Percentiles rank a stretch among this genome's conserved stretches.
phyloP scores from a whole-genome alignment of 2,113 vertebrate genomes.

The Aplodontia rufa region DNA sequence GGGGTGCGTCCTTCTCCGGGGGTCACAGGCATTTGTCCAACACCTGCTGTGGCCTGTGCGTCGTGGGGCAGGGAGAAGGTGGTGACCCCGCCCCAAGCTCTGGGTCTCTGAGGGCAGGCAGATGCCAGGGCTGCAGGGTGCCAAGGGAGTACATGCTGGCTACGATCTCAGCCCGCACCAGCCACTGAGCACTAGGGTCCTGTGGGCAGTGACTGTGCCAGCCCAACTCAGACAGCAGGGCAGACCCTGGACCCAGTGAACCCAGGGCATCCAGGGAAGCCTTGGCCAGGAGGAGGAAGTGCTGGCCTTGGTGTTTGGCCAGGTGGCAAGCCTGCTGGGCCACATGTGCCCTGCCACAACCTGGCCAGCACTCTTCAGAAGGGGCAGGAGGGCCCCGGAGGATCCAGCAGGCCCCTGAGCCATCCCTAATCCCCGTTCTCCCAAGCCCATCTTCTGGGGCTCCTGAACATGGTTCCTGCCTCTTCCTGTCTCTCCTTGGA shows the following conservation, averaged over 20 bases:
- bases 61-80: too few relatives aligned
- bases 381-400: neutral
- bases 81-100: neutral
- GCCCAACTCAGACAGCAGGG: neutral
- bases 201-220: fast-evolving
- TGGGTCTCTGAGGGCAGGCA: neutral
- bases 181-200: fast-evolving
- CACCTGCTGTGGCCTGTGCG: neutral
- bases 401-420: neutral
- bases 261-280: too few relatives aligned
- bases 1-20: neutral
- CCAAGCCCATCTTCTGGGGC: neutral
- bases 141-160: neutral
- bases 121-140: neutral
- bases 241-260: too few relatives aligned
- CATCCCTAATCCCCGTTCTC: neutral
- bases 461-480: neutral
- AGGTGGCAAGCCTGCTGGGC: too few relatives aligned
- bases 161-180: fast-evolving
- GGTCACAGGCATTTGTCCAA: neutral
- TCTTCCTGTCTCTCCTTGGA: neutral
- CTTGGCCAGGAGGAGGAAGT: too few relatives aligned
- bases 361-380: neutral
- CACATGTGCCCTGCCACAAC: too few relatives aligned
- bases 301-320: too few relatives aligned